phyloP scores from a whole-genome alignment of 2,113 vertebrate species.

The Sorex fumeus region DNA sequence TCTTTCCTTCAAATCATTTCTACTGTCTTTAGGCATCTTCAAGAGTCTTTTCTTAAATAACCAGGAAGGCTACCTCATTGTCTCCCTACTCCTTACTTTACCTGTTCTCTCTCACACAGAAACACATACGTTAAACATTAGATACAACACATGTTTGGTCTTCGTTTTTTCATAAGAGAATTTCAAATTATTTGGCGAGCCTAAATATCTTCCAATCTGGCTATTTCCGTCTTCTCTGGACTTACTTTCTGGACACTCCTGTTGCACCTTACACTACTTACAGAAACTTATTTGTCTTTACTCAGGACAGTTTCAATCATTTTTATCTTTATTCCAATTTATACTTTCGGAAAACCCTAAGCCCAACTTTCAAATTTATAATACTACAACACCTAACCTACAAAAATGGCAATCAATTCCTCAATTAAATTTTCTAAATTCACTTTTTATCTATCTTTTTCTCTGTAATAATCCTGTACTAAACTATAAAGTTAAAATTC shows the following conservation, averaged over 20 bases:
- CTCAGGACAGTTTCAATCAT: not conserved
- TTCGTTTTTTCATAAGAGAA: not conserved
- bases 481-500: constrained; percentile 6
- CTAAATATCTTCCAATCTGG: not conserved
- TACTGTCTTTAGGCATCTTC: not conserved
- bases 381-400: not conserved
- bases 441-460: constrained; percentile 28
- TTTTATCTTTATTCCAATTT: not conserved
- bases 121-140: not conserved
- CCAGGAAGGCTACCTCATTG: no score
- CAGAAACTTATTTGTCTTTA: not conserved
- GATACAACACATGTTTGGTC: no score
- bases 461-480: not conserved
- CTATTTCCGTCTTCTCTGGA: not conserved
- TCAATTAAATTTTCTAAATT: not conserved
- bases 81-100: not conserved
- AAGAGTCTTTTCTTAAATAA: not conserved
- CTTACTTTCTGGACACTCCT: not conserved
- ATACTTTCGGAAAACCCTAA: not conserved
- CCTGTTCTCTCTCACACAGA: not conserved
- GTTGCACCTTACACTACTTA: not conserved
- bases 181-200: not conserved
- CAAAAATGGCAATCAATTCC: not conserved
- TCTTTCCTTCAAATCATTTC: not conserved
- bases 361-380: constrained; percentile 33